phyloP scores from a whole-genome alignment of 2,113 vertebrate genomes.

The Microcebus lehilahytsara region DNA sequence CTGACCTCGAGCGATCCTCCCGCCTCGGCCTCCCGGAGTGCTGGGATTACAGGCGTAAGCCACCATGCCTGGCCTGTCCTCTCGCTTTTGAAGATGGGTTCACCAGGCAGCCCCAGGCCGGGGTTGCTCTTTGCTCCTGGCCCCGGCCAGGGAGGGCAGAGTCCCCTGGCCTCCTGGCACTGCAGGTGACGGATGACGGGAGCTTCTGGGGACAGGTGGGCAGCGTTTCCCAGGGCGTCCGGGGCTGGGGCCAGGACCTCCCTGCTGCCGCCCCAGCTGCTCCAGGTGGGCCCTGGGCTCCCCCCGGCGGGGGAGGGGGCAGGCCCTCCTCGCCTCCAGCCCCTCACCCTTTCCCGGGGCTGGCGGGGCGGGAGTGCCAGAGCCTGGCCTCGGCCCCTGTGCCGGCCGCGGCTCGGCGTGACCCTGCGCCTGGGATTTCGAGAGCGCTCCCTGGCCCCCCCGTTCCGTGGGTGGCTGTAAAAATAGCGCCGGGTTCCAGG shows the following conservation, averaged over 20 bases:
- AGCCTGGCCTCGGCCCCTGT: not conserved
- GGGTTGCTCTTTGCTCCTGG: not conserved
- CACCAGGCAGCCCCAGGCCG: accelerated
- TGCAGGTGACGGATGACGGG: accelerated
- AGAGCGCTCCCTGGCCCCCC: not conserved
- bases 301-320: not conserved
- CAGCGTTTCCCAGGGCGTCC: not conserved
- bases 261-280: slow-evolving; percentile 11
- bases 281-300: not conserved
- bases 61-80: not conserved
- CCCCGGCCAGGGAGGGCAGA: not conserved
- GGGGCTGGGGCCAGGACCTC: not conserved
- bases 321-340: not conserved
- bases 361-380: not conserved
- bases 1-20: too few species aligned
- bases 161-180: not conserved
- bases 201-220: not conserved
- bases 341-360: not conserved
- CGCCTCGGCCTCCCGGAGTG: too few species aligned
- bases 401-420: not conserved
- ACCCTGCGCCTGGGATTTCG: not conserved
- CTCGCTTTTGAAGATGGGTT: not conserved
- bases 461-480: slow-evolving; percentile 79
- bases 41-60: too few species aligned
- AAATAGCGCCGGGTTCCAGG: slow-evolving; percentile 86